Evolutionary conservation across 2,888 invertebrate species (phyloP), one percentile per base, ranked within the genome.

Genomic region (Parochlus steinenii): DNA sequence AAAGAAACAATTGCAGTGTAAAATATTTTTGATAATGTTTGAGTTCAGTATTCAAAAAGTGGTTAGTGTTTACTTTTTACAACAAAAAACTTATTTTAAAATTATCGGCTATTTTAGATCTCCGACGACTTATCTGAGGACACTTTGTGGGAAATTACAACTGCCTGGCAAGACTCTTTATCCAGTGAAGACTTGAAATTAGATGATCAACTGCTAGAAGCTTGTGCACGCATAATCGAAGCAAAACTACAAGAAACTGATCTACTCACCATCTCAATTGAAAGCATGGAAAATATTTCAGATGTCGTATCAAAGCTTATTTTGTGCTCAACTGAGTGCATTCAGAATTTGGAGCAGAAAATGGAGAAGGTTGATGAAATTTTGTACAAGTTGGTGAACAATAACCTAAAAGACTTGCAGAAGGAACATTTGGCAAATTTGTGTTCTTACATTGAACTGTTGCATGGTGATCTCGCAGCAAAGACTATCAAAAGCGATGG

Each of bases 121-220:
- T 26, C 18, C n/a, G 51, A 55, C 31, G 46, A 47, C 39, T 42
- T 58, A 11, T 53, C 54, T 0, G 52, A 54, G 38, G 68, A 66
- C 41, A 66, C 69, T 8, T 53, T 69, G 44, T 59, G 62, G 59
- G 71, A 70, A 52, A 55, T 64, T 24, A 64, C 62, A 14, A 62
- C 65, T 11, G 62, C 69, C 25, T 70, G 71, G 69, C 67, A 65
- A 47, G 69, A 68, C 51, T 62, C 62, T 6, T 43, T 68, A 4
- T 55, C 56, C 2, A 53, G 53, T 42, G 46, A 50, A 32, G 54
- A 56, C 33, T 50, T 58, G 14, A 39, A 42, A 20, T 46, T 54
- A 15, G 46, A 52, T 33, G 42, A 47, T 1, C 31, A 33, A 2
- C 33, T 56, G 10, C 29, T 57, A 6, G 14, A 41, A 2, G 42